These are phyloP conservation scores for Chionodraco myersi DNA, from an alignment of 2,113 vertebrate species.

Conservation along the genomic window DNA sequence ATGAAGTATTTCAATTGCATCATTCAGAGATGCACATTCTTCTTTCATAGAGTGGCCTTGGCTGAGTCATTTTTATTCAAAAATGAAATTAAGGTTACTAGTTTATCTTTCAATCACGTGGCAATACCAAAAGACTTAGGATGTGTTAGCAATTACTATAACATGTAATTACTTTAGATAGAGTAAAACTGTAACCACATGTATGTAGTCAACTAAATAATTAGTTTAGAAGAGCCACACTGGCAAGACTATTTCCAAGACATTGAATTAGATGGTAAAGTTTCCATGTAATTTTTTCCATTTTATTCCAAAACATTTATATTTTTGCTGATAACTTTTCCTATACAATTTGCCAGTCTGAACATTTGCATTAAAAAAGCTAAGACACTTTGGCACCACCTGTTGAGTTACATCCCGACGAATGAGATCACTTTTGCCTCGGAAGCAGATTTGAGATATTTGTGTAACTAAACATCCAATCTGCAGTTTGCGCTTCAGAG, in stretches of 20 bases:
- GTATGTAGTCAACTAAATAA: background rate
- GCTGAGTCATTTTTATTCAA: constrained; percentile 33
- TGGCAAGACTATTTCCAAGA: background rate
- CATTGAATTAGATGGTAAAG: background rate
- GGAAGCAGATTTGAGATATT: constrained; percentile 31
- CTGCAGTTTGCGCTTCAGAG: constrained; percentile 43
- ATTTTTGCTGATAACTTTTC: background rate
- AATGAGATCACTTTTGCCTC: constrained; percentile 9
- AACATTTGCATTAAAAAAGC: background rate
- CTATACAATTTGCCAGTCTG: background rate
- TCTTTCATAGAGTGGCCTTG: constrained; percentile 6
- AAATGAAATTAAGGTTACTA: constrained; percentile 12
- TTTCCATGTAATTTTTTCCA: background rate
- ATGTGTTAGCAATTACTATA: background rate
- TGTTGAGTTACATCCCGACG: constrained; percentile 9
- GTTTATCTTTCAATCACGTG: constrained; percentile 17
- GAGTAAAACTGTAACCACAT: background rate
- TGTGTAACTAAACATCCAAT: constrained; percentile 48
- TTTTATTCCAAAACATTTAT: background rate
- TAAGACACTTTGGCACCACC: constrained; percentile 8
- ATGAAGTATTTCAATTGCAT: constrained; percentile 34
- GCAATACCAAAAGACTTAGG: background rate
- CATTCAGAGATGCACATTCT: constrained; percentile 36
- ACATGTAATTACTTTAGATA: background rate
- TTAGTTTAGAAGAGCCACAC: background rate